Conservation (phyloP, 2,888 invertebrate species). For the Penaeus monodon region DNA sequence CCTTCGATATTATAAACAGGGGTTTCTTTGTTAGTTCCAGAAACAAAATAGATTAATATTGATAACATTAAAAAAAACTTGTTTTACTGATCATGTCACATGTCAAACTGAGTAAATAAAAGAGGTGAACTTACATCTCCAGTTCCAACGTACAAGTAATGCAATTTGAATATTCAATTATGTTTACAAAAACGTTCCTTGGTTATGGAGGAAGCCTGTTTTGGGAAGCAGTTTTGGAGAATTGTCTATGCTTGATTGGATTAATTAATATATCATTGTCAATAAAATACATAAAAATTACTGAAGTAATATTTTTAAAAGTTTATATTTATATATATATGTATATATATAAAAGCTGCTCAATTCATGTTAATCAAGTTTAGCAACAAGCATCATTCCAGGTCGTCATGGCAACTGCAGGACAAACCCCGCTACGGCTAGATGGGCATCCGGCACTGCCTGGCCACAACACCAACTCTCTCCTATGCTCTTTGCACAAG, state of each 20-base stretch:
- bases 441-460: no score
- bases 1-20: neutral
- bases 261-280: conserved; percentile 8
- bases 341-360: conserved; percentile 4
- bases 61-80: conserved; percentile 15
- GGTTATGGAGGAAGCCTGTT: conserved; percentile 30
- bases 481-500: conserved; percentile 32
- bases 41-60: neutral
- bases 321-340: neutral
- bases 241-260: conserved; percentile 15
- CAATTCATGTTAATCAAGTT: conserved; percentile 20
- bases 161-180: conserved; percentile 6
- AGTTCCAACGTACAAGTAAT: conserved; percentile 17
- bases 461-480: conserved; percentile 6
- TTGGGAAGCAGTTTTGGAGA: conserved; percentile 41
- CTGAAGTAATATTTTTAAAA: neutral
- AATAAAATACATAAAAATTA: conserved; percentile 31
- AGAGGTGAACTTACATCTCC: conserved; percentile 27
- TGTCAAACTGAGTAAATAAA: neutral
- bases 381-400: conserved; percentile 27
- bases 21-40: neutral
- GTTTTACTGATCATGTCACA: conserved; percentile 24
- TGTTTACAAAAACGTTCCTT: conserved; percentile 13
- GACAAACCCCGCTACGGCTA: no score
- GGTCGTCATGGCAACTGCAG: conserved; percentile 11